Evolutionary conservation across 2,797 vertebrate species (phyloP).

Genomic region (Parambassis ranga): DNA sequence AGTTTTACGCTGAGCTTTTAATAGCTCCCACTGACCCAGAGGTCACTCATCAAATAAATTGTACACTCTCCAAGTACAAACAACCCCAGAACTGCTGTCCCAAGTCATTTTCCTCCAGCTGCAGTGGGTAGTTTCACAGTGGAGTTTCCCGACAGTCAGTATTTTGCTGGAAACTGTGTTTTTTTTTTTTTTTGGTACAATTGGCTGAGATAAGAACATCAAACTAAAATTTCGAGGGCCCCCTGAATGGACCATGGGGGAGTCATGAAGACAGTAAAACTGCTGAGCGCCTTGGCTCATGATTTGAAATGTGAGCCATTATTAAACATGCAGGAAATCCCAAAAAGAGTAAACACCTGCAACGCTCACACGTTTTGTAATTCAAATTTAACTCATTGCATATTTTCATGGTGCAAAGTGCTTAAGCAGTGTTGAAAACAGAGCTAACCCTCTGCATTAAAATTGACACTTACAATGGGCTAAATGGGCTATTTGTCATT

Average conservation of each 20-base stretch:
- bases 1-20: conserved; percentile 21
- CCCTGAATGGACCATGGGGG: conserved; percentile 38
- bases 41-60: conserved; percentile 63
- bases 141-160: conserved; percentile 4
- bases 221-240: conserved; percentile 50
- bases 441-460: conserved; percentile 50
- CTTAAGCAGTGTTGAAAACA: conserved; percentile 47
- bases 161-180: conserved; percentile 58
- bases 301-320: conserved; percentile 40
- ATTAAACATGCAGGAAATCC: conserved; percentile 38
- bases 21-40: conserved; percentile 34
- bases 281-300: conserved; percentile 35
- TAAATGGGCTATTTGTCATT: conserved; percentile 73
- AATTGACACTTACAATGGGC: conserved; percentile 65
- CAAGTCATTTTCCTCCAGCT: neutral
- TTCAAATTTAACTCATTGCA: conserved; percentile 38
- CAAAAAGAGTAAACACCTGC: neutral
- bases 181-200: too few relatives aligned
- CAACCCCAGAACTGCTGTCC: conserved; percentile 33
- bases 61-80: conserved; percentile 27
- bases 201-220: conserved; percentile 44
- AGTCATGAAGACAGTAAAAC: conserved; percentile 42
- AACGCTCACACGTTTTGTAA: conserved; percentile 10
- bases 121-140: conserved; percentile 30
- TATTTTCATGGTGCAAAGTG: conserved; percentile 32